Base-by-base conservation (phyloP, 2,113 vertebrate genomes). In the Oxyura jamaicensis region DNA sequence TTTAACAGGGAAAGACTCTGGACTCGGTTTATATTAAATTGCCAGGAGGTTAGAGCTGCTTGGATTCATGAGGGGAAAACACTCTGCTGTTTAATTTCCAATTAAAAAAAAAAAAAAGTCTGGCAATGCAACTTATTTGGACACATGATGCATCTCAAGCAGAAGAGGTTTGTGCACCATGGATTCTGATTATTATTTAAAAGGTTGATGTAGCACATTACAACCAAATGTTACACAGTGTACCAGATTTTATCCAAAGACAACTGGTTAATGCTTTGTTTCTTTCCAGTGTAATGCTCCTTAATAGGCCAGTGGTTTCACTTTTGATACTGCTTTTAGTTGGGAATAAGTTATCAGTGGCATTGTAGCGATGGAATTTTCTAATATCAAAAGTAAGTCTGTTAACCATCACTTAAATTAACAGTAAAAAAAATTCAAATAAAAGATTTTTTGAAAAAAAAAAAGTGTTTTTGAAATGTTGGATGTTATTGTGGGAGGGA, bases 201-300 rank as follows among this genome's bases (percentile, higher is more conserved):
- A 85, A 79, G 59, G 48, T 28, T 68, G 28, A 18, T 39, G 33
- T 46, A 29, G 10, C 13, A 39, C 15, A 8, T n/a, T 9, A 11
- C 53, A 79, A 6, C 20, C 36, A 4, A 31, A 52, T 23, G 3
- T 12, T 71, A 44, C 2, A 18, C 4, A 10, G 35, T 28, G 44
- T 7, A 11, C 46, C 71, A 68, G 88, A 23, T 65, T 65, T 58
- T 39, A 33, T 8, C 48, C 67, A 72, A 42, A 86, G 79, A 10
- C 36, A 69, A 28, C 23, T 75, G 73, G 44, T 39, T 58, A 74
- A 22, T 26, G 35, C 33, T 88, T 79, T 59, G 33, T 55, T 82
- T 56, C 71, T 41, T 39, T 58, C 22, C 25, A 0, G 0, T 41
- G 52, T 33, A 52, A 12, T 68, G 22, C 35, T 73, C 0, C 12